Evolutionary conservation across 1,140 invertebrate genomes (phyloP).

Genomic region (Anoplolepis gracilipes): DNA sequence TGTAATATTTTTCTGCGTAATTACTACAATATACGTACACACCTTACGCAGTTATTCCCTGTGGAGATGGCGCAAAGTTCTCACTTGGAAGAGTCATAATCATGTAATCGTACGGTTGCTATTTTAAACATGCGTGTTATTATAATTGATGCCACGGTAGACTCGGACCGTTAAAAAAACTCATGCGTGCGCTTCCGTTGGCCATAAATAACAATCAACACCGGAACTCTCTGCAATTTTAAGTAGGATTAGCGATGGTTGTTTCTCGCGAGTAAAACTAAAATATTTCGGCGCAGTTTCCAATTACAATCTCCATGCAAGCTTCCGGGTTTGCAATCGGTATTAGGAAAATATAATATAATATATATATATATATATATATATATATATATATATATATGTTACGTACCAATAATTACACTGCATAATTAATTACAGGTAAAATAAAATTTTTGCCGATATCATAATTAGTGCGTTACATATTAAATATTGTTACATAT

Average conservation of each 20-base stretch:
- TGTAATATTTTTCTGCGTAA: slow-evolving; percentile 20
- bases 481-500: slow-evolving; percentile 15
- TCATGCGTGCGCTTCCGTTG: slow-evolving; percentile 2
- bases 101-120: slow-evolving; percentile 35
- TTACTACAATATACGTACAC: slow-evolving; percentile 32
- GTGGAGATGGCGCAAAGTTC: not conserved
- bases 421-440: slow-evolving; percentile 37
- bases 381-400: not conserved
- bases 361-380: not conserved
- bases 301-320: slow-evolving; percentile 33
- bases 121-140: slow-evolving; percentile 44
- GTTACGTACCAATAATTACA: slow-evolving; percentile 35
- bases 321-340: slow-evolving; percentile 18
- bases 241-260: slow-evolving; percentile 44
- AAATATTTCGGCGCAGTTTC: slow-evolving; percentile 27
- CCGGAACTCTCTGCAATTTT: slow-evolving; percentile 37
- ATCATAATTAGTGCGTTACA: slow-evolving; percentile 2
- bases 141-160: slow-evolving; percentile 42
- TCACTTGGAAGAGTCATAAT: slow-evolving; percentile 28
- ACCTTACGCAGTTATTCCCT: slow-evolving; percentile 27
- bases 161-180: slow-evolving; percentile 24
- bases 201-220: slow-evolving; percentile 47
- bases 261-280: slow-evolving; percentile 48
- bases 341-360: slow-evolving; percentile 18
- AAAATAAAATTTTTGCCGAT: slow-evolving; percentile 22